These are phyloP conservation scores for Aromia moschata DNA, from an alignment of 2,888 invertebrate species.

Conservation along the genomic window DNA sequence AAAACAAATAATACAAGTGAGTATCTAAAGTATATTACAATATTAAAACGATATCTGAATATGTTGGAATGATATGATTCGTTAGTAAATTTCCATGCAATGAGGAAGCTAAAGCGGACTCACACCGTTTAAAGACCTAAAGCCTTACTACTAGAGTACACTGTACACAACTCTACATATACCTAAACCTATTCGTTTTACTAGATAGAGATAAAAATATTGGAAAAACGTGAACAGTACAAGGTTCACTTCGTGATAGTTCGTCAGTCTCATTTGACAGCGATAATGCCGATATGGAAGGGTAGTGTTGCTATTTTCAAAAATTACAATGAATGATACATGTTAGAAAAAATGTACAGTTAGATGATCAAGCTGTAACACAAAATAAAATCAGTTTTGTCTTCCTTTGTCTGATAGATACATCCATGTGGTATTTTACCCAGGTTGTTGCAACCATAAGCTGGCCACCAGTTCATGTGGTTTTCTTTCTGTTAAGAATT, in stretches of 20 bases:
- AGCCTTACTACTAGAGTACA: conserved; percentile 5
- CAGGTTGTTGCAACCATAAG: conserved; percentile 31
- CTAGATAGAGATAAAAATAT: conserved; percentile 37
- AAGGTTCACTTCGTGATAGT: conserved; percentile 44
- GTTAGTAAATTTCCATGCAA: conserved; percentile 46
- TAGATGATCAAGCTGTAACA: conserved; percentile 56
- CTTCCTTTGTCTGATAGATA: conserved; percentile 21
- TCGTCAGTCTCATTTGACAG: conserved; percentile 51
- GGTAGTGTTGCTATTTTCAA: conserved; percentile 59
- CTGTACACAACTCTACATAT: background rate
- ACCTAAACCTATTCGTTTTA: background rate
- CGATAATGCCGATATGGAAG: conserved; percentile 31
- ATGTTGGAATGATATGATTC: conserved; percentile 38
- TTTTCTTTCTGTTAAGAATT: conserved; percentile 42
- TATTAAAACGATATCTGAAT: conserved; percentile 23
- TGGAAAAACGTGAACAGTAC: conserved; percentile 36
- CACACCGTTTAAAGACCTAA: conserved; percentile 24
- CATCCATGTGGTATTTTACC: conserved; percentile 32
- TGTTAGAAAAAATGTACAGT: conserved; percentile 58
- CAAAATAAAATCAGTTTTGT: conserved; percentile 37
- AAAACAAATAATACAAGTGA: conserved; percentile 56
- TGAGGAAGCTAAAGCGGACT: conserved; percentile 44
- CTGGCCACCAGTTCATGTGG: conserved; percentile 51
- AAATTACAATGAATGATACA: conserved; percentile 47
- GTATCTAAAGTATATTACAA: conserved; percentile 46